Evolutionary conservation across 1,140 invertebrate species (phyloP).

Genomic region (Hypsibius dujardini): DNA sequence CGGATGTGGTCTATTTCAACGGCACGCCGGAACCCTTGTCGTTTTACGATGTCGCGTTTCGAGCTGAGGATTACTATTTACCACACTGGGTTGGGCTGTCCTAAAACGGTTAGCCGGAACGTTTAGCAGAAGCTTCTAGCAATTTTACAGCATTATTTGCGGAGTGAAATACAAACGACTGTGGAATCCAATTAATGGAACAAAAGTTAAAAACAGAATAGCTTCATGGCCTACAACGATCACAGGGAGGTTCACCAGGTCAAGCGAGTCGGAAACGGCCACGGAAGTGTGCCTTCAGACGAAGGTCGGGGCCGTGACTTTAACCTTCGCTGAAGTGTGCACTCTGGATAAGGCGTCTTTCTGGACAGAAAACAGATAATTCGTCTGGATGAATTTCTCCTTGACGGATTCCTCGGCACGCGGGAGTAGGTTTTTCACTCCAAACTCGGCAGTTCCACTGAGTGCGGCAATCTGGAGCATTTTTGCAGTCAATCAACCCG

Average conservation of each 20-base stretch:
- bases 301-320: background rate
- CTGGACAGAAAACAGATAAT: background rate
- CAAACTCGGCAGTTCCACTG: background rate
- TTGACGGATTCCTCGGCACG: background rate
- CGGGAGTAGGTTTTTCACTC: background rate
- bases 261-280: background rate
- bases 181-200: no score
- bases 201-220: background rate
- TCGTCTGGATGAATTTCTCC: background rate
- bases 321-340: background rate
- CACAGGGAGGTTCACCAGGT: background rate
- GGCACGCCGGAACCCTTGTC: background rate
- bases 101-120: no score
- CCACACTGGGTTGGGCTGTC: background rate
- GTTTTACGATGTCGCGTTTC: background rate
- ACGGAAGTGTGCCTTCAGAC: background rate
- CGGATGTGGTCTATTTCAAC: background rate
- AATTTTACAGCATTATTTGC: background rate
- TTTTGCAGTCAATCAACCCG: background rate
- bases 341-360: conserved; percentile 4
- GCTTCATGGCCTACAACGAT: background rate
- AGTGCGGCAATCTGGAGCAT: background rate
- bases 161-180: background rate
- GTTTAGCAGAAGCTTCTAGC: background rate
- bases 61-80: conserved; percentile 4